phyloP scores from a whole-genome alignment of 2,888 invertebrate species.

The Archaeoteleia sp. region DNA sequence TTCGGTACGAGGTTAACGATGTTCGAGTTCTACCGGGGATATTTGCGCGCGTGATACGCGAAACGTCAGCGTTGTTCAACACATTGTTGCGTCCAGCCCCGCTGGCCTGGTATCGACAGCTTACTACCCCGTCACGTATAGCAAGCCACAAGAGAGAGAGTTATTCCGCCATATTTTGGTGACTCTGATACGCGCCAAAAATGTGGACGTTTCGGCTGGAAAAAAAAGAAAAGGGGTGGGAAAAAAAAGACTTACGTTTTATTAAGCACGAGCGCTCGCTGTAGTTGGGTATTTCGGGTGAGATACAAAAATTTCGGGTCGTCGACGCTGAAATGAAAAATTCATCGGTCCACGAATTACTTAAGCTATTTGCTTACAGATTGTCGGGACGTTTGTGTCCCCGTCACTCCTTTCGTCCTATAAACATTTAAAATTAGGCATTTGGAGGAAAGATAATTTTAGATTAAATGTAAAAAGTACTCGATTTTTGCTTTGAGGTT shows the following conservation, averaged over 20 bases:
- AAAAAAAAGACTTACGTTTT: constrained; percentile 49
- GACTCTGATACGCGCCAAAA: constrained; percentile 50
- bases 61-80: constrained; percentile 65
- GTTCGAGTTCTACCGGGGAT: constrained; percentile 63
- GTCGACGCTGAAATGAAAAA: constrained; percentile 53
- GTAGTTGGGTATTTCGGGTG: constrained; percentile 43
- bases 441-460: constrained; percentile 40
- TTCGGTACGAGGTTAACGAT: constrained; percentile 63
- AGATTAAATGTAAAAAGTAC: constrained; percentile 44
- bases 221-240: constrained; percentile 34
- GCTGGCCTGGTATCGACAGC: constrained; percentile 68
- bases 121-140: constrained; percentile 61
- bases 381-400: constrained; percentile 46
- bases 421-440: constrained; percentile 47
- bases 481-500: too few relatives aligned
- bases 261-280: constrained; percentile 42
- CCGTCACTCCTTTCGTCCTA: constrained; percentile 42
- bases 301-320: constrained; percentile 49
- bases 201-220: constrained; percentile 43
- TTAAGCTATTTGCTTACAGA: constrained; percentile 52
- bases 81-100: constrained; percentile 63
- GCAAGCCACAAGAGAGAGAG: constrained; percentile 52
- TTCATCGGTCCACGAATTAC: constrained; percentile 52
- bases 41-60: constrained; percentile 57
- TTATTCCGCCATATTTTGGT: constrained; percentile 46